These are phyloP conservation scores for Herminia tarsipennalis DNA, from an alignment of 2,888 invertebrate species.

Conservation along the genomic window DNA sequence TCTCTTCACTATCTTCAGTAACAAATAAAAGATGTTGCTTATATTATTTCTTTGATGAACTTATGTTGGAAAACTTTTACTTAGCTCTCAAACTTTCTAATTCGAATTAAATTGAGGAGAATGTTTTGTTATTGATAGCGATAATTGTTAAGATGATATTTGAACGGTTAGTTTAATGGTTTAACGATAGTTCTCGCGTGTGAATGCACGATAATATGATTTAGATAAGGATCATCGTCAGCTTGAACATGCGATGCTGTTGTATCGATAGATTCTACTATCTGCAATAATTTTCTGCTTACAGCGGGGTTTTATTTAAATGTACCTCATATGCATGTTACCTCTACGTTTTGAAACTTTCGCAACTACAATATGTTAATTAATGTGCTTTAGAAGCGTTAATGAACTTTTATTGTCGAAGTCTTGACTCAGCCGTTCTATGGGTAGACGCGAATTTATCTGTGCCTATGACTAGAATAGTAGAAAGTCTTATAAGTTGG, in stretches of 20 bases:
- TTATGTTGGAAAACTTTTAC: conserved; percentile 45
- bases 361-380: too few relatives aligned
- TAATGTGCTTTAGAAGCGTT: too few relatives aligned
- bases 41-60: conserved; percentile 24
- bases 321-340: too few relatives aligned
- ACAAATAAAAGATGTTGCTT: conserved; percentile 46
- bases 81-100: conserved; percentile 47
- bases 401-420: too few relatives aligned
- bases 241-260: conserved; percentile 17
- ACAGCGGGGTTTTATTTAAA: too few relatives aligned
- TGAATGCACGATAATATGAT: conserved; percentile 27
- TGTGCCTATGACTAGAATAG: too few relatives aligned
- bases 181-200: conserved; percentile 30
- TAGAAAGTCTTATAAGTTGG: too few relatives aligned
- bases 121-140: conserved; percentile 43
- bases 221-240: conserved; percentile 27
- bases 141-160: conserved; percentile 41
- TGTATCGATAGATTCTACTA: too few relatives aligned
- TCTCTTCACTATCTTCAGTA: conserved; percentile 40
- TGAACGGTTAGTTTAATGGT: conserved; percentile 36
- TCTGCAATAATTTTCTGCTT: too few relatives aligned
- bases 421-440: too few relatives aligned
- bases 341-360: too few relatives aligned
- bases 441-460: too few relatives aligned
- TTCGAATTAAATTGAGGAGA: conserved; percentile 49